These are phyloP conservation scores for Orgyia antiqua DNA, from an alignment of 2,888 invertebrate genomes.

Conservation along the genomic window DNA sequence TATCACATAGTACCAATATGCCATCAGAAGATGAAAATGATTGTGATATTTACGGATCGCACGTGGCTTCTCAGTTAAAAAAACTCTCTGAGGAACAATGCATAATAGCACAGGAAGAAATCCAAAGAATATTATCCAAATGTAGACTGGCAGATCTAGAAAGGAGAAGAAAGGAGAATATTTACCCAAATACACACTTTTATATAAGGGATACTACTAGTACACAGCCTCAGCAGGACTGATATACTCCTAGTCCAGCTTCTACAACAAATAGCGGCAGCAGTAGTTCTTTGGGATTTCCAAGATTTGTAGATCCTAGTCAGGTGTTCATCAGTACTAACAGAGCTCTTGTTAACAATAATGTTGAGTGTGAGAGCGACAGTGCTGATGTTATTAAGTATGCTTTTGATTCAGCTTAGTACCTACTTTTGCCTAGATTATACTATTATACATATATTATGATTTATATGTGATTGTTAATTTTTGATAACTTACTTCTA, in stretches of 20 bases:
- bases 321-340: constrained; percentile 1
- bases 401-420: too few relatives aligned
- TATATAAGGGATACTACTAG: too few relatives aligned
- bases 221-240: neutral
- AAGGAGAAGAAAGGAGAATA: too few relatives aligned
- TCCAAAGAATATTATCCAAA: constrained; percentile 7
- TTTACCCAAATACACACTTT: constrained; percentile 3
- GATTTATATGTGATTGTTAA: too few relatives aligned
- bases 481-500: too few relatives aligned
- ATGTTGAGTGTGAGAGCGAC: too few relatives aligned
- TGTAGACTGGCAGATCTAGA: too few relatives aligned
- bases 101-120: constrained; percentile 9
- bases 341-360: too few relatives aligned
- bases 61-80: constrained; percentile 10
- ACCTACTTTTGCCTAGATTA: constrained; percentile 3
- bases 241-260: neutral
- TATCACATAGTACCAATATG: constrained; percentile 3
- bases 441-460: constrained; percentile 3
- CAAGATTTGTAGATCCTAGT: neutral
- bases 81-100: constrained; percentile 13
- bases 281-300: constrained; percentile 4
- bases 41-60: constrained; percentile 7
- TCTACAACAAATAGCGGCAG: neutral
- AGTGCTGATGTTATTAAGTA: too few relatives aligned
- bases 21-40: constrained; percentile 6